Evolutionary conservation across 2,797 vertebrate species (phyloP).

Genomic region (Onychomys torridus): DNA sequence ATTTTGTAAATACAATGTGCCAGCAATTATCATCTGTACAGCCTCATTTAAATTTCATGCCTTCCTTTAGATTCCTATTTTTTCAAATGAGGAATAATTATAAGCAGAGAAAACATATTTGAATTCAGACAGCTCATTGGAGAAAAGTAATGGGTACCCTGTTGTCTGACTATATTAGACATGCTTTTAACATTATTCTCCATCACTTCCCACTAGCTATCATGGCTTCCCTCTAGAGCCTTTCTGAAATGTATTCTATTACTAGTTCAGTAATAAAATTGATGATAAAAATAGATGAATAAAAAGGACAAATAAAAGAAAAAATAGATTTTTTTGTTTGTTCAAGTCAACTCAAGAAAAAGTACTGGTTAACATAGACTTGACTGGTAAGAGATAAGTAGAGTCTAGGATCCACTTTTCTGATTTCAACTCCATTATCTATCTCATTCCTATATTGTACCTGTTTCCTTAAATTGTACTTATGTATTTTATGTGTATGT

Average conservation of each 20-base stretch:
- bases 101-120: conserved; percentile 29
- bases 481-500: not conserved
- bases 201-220: not conserved
- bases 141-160: not conserved
- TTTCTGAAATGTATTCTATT: conserved; percentile 10
- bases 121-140: not conserved
- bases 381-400: conserved; percentile 1
- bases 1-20: conserved; percentile 12
- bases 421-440: conserved; percentile 2
- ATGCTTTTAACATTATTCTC: not conserved
- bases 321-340: too few species aligned
- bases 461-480: not conserved
- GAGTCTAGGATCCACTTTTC: conserved; percentile 8
- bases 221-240: not conserved
- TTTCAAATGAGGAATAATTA: conserved; percentile 55
- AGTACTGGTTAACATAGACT: not conserved
- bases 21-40: not conserved
- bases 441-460: not conserved
- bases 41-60: conserved; percentile 10
- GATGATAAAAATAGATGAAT: not conserved
- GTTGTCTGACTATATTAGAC: conserved; percentile 3
- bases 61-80: conserved; percentile 22
- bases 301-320: not conserved
- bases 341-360: too few species aligned
- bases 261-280: not conserved